Evolutionary conservation across 2,113 vertebrate genomes (phyloP), one percentile per base, ranked within the genome.

Genomic region (Mobula hypostoma): DNA sequence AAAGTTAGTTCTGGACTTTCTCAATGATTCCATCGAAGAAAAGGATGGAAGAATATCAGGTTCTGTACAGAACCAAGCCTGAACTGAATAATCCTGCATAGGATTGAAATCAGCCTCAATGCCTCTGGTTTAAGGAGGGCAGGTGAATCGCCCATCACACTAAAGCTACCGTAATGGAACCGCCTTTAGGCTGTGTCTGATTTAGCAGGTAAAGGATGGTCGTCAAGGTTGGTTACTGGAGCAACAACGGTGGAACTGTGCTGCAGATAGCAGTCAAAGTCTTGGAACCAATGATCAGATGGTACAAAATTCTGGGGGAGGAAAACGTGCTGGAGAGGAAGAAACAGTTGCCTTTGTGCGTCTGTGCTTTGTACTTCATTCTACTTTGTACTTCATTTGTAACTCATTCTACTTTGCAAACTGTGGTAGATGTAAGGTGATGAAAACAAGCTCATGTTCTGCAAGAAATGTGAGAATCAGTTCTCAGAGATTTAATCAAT

Each of bases 401-500:
- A 36, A 36, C 0, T 48, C 58, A n/a, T 1, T 58, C 85, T 66
- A 36, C 36, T 32, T n/a, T 90, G 29, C n/a, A 66, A 90, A 90
- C 29, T 68, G 29, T n/a, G n/a, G 85, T 32, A n/a, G 61, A 32
- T 66, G 85, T 8, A 66, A 90, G 66, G 85, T 90, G 85, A 6
- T 32, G 85, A 90, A 90, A 90, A 66, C 85, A 66, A 90, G n/a
- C 85, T 66, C 61, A 17, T 90, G 61, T 19, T 63, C 61, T 66
- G 61, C 63, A 90, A 19, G 61, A 90, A 68, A 66, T 11, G n/a
- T 66, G 63, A 90, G 61, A 66, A 90, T 90, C 85, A 68, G 7
- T 90, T 90, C 61, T 68, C 29, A 90, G 85, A 90, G 85, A 17
- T 90, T 90, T 90, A 90, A 90, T 90, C 58, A 90, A 66, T 17